Percentiles rank a stretch among this genome's conserved stretches.
Conservation (phyloP, 1,140 invertebrate species). For the Augochlora pura region DNA sequence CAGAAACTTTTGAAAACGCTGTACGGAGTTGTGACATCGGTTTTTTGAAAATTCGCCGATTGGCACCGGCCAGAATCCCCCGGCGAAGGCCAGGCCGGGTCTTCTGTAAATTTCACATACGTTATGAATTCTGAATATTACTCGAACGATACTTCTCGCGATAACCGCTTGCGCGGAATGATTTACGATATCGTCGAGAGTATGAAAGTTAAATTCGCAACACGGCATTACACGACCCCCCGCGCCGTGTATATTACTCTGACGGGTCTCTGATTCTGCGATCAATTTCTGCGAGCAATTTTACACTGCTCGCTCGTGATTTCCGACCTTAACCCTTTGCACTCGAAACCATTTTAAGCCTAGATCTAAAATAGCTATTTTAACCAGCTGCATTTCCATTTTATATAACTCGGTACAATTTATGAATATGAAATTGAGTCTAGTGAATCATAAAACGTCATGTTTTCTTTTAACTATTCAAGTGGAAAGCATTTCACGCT, state of each 20-base stretch:
- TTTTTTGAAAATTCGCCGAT: conserved; percentile 37
- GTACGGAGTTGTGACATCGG: conserved; percentile 24
- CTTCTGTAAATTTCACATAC: neutral
- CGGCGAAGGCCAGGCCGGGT: neutral
- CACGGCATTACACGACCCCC: too few relatives aligned
- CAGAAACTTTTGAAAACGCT: conserved; percentile 36
- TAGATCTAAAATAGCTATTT: too few relatives aligned
- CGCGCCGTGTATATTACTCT: neutral
- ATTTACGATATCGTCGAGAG: neutral
- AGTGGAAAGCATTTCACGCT: too few relatives aligned
- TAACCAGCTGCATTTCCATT: too few relatives aligned
- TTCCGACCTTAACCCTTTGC: too few relatives aligned
- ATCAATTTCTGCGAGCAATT: neutral
- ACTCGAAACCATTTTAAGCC: too few relatives aligned
- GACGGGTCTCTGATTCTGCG: neutral
- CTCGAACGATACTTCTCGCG: neutral
- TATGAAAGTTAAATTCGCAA: neutral
- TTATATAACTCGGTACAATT: too few relatives aligned
- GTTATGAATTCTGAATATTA: neutral
- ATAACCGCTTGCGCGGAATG: neutral
- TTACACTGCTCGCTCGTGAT: too few relatives aligned
- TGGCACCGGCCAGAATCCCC: neutral
- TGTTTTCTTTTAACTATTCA: too few relatives aligned
- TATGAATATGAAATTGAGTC: too few relatives aligned
- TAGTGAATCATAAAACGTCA: too few relatives aligned